Evolutionary conservation across 1,140 invertebrate species (phyloP).

Genomic region (Heliothis virescens): DNA sequence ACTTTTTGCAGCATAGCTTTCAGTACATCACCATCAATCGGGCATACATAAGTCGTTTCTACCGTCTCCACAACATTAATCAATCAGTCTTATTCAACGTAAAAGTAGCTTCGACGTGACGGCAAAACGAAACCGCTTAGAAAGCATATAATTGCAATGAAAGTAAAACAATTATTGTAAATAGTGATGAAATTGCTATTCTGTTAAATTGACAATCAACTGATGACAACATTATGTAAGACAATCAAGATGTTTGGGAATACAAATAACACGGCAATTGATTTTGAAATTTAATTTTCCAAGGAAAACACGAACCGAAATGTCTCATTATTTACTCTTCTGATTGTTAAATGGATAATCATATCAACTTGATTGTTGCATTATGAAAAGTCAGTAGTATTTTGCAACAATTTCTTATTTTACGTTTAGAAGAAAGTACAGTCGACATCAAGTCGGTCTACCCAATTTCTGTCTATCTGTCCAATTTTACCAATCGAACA

Average conservation of each 20-base stretch:
- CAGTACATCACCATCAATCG: neutral
- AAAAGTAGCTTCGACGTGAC: conserved; percentile 1
- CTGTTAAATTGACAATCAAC: neutral
- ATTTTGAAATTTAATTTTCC: neutral
- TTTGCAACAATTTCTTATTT: too few relatives aligned
- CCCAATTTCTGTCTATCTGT: too few relatives aligned
- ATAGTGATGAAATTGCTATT: neutral
- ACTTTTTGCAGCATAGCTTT: neutral
- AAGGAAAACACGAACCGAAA: neutral
- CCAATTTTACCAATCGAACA: too few relatives aligned
- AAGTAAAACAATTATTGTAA: conserved; percentile 4
- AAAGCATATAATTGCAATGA: conserved; percentile 2
- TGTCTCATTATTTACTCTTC: neutral
- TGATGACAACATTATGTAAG: neutral
- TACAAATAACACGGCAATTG: neutral
- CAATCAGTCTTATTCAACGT: neutral
- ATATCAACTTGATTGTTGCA: neutral
- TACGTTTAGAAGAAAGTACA: too few relatives aligned
- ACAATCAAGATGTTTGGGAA: neutral
- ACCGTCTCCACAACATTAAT: neutral
- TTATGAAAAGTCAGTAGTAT: too few relatives aligned
- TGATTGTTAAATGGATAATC: neutral
- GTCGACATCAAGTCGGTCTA: too few relatives aligned
- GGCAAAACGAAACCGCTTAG: neutral
- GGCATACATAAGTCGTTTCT: neutral